Evolutionary conservation across 2,113 vertebrate genomes (phyloP).

Genomic region (Archilochus colubris): DNA sequence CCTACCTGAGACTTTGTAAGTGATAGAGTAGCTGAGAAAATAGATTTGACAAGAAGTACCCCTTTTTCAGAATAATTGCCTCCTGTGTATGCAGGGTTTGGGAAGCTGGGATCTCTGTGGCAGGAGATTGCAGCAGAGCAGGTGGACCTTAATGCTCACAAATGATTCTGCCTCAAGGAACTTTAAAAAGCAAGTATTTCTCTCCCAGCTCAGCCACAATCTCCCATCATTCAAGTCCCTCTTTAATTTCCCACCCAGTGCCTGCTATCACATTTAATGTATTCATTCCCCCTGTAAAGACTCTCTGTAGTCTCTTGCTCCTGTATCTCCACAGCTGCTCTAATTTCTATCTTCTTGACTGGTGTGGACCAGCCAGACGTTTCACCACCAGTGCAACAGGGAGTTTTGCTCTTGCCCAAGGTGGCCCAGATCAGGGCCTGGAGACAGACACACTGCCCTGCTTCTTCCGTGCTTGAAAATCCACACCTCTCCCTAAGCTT

Average conservation of each 20-base stretch:
- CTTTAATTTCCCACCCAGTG: neutral
- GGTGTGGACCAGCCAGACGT: neutral
- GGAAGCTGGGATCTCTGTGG: neutral
- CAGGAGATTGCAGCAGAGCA: neutral
- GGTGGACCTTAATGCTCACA: neutral
- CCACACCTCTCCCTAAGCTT: neutral
- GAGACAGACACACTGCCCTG: accelerated
- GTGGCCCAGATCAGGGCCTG: neutral
- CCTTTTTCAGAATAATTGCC: neutral
- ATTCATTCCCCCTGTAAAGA: neutral
- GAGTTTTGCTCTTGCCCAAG: neutral
- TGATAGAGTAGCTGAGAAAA: slow-evolving; percentile 52
- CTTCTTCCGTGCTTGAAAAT: neutral
- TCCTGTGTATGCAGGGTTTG: neutral
- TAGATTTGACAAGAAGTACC: slow-evolving; percentile 18
- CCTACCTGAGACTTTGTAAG: slow-evolving; percentile 43
- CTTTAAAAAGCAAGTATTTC: neutral
- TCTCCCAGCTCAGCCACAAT: neutral
- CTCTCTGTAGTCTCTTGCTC: neutral
- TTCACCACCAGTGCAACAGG: neutral
- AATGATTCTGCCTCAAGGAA: neutral
- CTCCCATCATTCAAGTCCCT: neutral
- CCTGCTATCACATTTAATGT: neutral
- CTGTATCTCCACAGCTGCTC: neutral
- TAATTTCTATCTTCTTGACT: neutral